Conservation (phyloP, 2,113 vertebrate species). For the Heloderma charlesbogerti region DNA sequence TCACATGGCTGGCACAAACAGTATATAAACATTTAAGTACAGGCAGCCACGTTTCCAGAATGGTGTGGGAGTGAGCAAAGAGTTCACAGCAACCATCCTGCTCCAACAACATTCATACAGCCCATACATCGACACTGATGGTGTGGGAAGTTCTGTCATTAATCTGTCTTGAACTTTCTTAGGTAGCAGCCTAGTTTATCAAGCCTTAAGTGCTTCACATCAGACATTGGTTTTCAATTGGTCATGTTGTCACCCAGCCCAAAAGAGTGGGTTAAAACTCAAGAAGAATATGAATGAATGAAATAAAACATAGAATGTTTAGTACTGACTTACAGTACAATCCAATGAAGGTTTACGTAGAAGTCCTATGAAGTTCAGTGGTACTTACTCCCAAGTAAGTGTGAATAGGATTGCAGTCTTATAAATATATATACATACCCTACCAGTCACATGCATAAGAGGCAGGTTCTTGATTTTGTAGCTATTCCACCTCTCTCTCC, state of each 20-base stretch:
- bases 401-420: background rate
- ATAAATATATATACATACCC: background rate
- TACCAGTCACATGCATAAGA: background rate
- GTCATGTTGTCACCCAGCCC: background rate
- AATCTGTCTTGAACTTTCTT: background rate
- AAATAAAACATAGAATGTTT: background rate
- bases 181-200: background rate
- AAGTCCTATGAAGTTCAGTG: background rate
- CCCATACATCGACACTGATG: background rate
- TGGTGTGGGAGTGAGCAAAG: background rate
- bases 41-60: background rate
- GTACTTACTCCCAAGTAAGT: background rate
- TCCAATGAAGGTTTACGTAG: background rate
- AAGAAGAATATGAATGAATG: background rate
- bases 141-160: background rate
- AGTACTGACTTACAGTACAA: background rate
- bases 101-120: background rate
- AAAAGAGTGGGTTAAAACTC: background rate
- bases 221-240: background rate
- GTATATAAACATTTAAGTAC: background rate
- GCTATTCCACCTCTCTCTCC: slow-evolving; percentile 56
- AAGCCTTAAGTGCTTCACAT: background rate
- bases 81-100: background rate
- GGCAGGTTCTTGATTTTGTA: slow-evolving; percentile 60
- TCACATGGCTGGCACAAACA: background rate